phyloP scores from a whole-genome alignment of 1,140 invertebrate genomes.

The Glomeris maerens region DNA sequence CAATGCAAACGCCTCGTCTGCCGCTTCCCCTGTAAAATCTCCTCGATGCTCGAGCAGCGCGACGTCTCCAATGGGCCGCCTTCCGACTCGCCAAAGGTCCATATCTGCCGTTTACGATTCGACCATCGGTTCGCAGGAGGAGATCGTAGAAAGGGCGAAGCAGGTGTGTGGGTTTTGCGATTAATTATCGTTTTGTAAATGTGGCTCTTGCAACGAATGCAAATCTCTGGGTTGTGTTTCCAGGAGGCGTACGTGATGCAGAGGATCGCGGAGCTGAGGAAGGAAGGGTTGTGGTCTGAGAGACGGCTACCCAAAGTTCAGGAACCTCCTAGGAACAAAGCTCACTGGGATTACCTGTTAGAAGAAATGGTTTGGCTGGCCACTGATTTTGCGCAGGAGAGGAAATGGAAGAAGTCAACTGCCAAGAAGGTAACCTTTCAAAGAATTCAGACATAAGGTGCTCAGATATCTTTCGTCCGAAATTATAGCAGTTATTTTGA shows the following conservation, averaged over 20 bases:
- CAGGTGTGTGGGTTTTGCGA: constrained; percentile 38
- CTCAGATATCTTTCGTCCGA: too few relatives aligned
- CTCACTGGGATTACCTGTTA: constrained; percentile 97
- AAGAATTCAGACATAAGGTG: too few relatives aligned
- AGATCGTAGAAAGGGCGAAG: constrained; percentile 75
- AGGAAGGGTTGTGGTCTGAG: constrained; percentile 85
- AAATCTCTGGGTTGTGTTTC: background rate
- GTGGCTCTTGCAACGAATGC: background rate
- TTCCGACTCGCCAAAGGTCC: constrained; percentile 22
- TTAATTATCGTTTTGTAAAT: constrained; percentile 2
- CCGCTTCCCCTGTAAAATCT: constrained; percentile 3
- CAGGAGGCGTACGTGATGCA: constrained; percentile 83
- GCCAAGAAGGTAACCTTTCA: constrained; percentile 60
- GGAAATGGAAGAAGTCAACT: constrained; percentile 92
- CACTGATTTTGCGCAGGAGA: constrained; percentile 90
- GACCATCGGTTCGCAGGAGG: constrained; percentile 43
- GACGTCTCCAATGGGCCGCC: background rate
- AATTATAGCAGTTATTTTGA: too few relatives aligned
- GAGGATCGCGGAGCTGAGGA: constrained; percentile 70
- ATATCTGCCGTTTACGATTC: constrained; percentile 39
- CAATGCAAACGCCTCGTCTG: constrained; percentile 14
- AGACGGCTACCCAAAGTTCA: constrained; percentile 79
- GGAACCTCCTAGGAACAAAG: constrained; percentile 74
- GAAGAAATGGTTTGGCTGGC: constrained; percentile 99
- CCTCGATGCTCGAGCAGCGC: background rate